These are phyloP conservation scores for Tetraneura akinire DNA, from an alignment of 1,140 invertebrate genomes.

Conservation along the genomic window DNA sequence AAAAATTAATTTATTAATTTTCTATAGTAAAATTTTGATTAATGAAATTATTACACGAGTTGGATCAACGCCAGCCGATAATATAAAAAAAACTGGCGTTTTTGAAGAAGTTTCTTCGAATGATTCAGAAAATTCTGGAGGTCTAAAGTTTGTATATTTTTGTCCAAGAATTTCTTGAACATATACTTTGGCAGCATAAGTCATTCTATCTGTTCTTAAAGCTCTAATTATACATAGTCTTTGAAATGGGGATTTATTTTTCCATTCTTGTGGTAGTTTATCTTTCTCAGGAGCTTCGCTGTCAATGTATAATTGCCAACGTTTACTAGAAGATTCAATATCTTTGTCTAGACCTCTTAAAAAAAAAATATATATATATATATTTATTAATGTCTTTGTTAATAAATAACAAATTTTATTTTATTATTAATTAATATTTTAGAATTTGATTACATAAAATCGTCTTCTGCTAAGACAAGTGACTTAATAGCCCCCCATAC, in stretches of 20 bases:
- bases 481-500: slow-evolving; percentile 87
- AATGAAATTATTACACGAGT: slow-evolving; percentile 65
- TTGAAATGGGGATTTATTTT: slow-evolving; percentile 85
- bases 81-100: slow-evolving; percentile 91
- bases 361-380: too few species aligned
- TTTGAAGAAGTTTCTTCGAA: slow-evolving; percentile 81
- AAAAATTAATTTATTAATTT: too few species aligned
- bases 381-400: too few species aligned
- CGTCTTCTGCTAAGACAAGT: slow-evolving; percentile 70
- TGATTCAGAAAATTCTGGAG: slow-evolving; percentile 79
- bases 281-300: slow-evolving; percentile 90
- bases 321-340: slow-evolving; percentile 86
- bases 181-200: slow-evolving; percentile 64
- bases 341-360: slow-evolving; percentile 81
- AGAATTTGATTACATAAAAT: slow-evolving; percentile 66
- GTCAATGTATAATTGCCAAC: slow-evolving; percentile 91
- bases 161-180: slow-evolving; percentile 84
- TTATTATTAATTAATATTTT: not conserved
- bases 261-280: slow-evolving; percentile 95
- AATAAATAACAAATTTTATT: not conserved
- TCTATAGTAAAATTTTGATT: too few species aligned
- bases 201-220: slow-evolving; percentile 83
- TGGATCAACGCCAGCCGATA: slow-evolving; percentile 93
- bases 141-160: slow-evolving; percentile 78
- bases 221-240: slow-evolving; percentile 86